Base-by-base conservation (phyloP, 2,113 vertebrate species). In the Psophia crepitans region DNA sequence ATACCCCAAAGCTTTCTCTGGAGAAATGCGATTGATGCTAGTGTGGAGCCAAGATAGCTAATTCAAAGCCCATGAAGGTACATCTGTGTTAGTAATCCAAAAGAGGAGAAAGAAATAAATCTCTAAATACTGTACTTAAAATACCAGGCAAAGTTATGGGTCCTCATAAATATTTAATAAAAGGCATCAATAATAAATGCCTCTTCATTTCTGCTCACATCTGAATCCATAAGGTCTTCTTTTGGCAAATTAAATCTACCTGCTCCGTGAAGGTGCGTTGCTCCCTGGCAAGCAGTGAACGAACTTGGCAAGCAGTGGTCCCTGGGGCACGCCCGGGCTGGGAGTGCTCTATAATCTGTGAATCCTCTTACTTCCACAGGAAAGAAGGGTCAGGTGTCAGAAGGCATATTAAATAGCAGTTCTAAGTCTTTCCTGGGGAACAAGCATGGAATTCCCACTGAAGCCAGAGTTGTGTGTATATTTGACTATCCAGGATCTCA, bases 121-220 rank as follows among this genome's bases (percentile, higher is more conserved):
- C 69, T 90, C 90, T 78, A 81, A 93, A 70, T 87, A 68, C 33
- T 53, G 19, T 57, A 75, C 35, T 89, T 87, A 84, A 90, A 96
- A 86, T 84, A 89, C 35, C 39, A 84, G 3, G 2, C 30, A 68
- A 91, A 90, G 39, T 65, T 84, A 84, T 60, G 48, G 32, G 21
- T 90, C 19, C 46, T 24, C 32, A 84, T 96, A 92, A 95, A 96
- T 92, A 68, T 87, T 97, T 90, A 78, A 87, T 32, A 41, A 82
- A 96, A 79, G 12, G 2, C 66, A 93, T 96, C 65, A 94, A 92
- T 97, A 95, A 95, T 94, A 93, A 92, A 96, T 90, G 51, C 3
- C 9, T 68, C 37, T 96, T 95, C 82, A 77, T 88, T 83, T 80
- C 71, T 86, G 57, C 49, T 85, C 51, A 57, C 43, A 82, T 92